phyloP scores from a whole-genome alignment of 2,888 invertebrate genomes.

The Nematopogon swammerdamellus region DNA sequence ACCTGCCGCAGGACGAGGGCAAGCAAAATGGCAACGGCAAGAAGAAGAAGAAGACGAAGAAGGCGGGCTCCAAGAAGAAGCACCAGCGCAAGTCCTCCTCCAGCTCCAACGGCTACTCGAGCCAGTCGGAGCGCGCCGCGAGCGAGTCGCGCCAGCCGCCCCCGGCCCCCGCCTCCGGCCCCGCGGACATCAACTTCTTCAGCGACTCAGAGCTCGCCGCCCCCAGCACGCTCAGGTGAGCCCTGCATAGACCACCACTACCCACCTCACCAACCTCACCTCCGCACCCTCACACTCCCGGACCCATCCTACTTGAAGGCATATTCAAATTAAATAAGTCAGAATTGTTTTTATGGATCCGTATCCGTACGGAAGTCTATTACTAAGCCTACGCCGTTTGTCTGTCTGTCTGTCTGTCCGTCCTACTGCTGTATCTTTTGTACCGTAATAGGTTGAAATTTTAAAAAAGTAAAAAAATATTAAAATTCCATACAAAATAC shows the following conservation, averaged over 20 bases:
- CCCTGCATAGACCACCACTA: no score
- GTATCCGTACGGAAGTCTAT: no score
- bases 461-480: no score
- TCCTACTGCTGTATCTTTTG: no score
- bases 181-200: slow-evolving; percentile 67
- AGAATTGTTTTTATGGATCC: no score
- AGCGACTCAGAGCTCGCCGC: slow-evolving; percentile 90
- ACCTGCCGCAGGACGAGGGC: slow-evolving; percentile 30
- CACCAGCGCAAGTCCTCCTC: slow-evolving; percentile 69
- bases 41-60: slow-evolving; percentile 78
- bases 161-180: slow-evolving; percentile 30
- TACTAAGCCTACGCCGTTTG: no score
- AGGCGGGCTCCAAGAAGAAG: slow-evolving; percentile 76
- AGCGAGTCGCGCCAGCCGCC: slow-evolving; percentile 31
- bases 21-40: slow-evolving; percentile 57
- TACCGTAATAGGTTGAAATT: no score
- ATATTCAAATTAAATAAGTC: no score
- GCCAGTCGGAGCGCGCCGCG: slow-evolving; percentile 50
- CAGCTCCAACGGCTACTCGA: slow-evolving; percentile 39
- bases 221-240: slow-evolving; percentile 55
- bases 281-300: no score
- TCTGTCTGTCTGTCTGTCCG: no score
- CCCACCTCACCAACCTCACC: neutral
- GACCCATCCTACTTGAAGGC: no score
- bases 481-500: no score